Evolutionary conservation across 2,113 vertebrate genomes (phyloP).

Genomic region (Ceratotherium simum): DNA sequence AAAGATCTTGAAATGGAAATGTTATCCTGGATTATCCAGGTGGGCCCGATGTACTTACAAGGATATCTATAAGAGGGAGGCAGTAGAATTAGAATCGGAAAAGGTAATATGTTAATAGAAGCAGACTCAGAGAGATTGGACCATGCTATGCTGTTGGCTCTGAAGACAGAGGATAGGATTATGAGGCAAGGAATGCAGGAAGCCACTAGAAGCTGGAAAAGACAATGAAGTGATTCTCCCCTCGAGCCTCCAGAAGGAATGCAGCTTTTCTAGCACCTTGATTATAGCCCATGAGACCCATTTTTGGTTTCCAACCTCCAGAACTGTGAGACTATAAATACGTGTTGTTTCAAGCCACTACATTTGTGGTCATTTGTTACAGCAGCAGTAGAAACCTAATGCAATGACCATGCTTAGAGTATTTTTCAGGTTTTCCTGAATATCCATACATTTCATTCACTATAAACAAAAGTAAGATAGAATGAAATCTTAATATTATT

Average conservation of each 20-base stretch:
- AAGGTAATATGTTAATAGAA: not conserved
- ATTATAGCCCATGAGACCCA: not conserved
- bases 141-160: accelerated
- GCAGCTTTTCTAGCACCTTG: not conserved
- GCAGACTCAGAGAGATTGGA: not conserved
- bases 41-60: accelerated
- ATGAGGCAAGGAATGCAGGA: not conserved
- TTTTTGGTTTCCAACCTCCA: not conserved
- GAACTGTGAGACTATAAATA: not conserved
- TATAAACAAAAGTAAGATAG: not conserved
- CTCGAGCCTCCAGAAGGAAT: not conserved
- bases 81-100: not conserved
- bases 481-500: not conserved
- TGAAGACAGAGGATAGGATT: not conserved
- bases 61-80: not conserved
- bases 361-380: not conserved
- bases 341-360: not conserved
- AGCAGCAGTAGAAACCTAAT: not conserved
- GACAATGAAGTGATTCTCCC: not conserved
- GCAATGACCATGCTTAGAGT: not conserved
- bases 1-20: not conserved
- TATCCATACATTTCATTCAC: not conserved
- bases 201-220: not conserved
- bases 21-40: not conserved
- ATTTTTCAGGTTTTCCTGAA: not conserved